These are phyloP conservation scores for Neotragus moschatus DNA, from an alignment of 2,113 vertebrate species.

Conservation along the genomic window DNA sequence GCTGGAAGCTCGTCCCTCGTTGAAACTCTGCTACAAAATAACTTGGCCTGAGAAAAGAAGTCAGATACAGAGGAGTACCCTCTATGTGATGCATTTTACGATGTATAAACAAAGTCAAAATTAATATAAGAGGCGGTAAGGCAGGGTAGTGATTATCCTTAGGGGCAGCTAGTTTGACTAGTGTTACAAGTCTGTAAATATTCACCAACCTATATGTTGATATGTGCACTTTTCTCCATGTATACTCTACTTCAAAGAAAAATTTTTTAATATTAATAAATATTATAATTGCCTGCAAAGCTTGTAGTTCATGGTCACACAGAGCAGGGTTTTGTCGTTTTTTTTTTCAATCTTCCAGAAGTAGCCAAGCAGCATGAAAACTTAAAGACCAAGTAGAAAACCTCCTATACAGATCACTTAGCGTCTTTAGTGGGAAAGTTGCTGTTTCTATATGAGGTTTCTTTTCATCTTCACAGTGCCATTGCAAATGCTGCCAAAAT, in stretches of 20 bases:
- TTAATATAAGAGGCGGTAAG: neutral
- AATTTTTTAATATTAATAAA: neutral
- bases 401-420: neutral
- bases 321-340: neutral
- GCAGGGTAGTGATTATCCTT: neutral
- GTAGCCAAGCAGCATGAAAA: neutral
- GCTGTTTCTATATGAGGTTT: constrained; percentile 22
- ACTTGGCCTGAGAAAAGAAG: neutral
- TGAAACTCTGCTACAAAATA: constrained; percentile 12
- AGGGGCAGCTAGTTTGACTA: neutral
- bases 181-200: neutral
- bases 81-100: neutral
- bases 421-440: neutral
- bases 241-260: neutral
- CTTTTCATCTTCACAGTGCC: constrained; percentile 77
- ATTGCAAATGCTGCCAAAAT: constrained; percentile 80
- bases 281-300: neutral
- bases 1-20: neutral
- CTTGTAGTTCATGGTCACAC: neutral
- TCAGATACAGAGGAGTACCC: neutral
- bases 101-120: neutral
- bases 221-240: neutral
- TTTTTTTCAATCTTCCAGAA: neutral
- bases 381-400: neutral
- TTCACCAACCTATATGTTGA: neutral